Evolutionary conservation across 2,888 invertebrate species (phyloP), one percentile per base, ranked within the genome.

Genomic region (Spisula solida): DNA sequence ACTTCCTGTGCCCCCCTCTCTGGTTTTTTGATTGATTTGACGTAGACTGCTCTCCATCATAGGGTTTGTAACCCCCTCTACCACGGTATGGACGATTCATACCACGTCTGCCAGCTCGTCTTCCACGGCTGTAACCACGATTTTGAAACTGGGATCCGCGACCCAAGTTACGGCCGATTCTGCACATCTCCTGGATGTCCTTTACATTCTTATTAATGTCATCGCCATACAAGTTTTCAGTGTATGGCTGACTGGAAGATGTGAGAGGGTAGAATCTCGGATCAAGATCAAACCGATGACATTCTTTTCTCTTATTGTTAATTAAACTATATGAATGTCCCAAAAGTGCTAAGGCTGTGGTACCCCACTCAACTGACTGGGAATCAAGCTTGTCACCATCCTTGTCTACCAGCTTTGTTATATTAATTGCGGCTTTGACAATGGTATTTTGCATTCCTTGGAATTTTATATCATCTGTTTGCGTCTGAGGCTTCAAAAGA

Each of bases 331-430:
- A 55, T 0, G n/a, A 18, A 48, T 84, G 84, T n/a, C 84, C 84
- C 25, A 84, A 51, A 8, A 84, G 29, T 14, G 84, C 84, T 31
- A 70, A 18, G 41, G 84, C 47, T n/a, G 47, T 84, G 5, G 84
- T 47, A 48, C 34, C 29, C 75, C 75, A 84, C 25, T 84, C 84
- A 70, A 84, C 70, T 41, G 34, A 34, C 34, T 84, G 47, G n/a
- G 55, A 20, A 55, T 88, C 55, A 51, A 80, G 80, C 12, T 51
- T 47, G 6, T 16, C 56, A 14, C 86, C 83, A 4, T 79, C 34
- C n/a, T 83, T 86, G 80, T 90, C 88, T 2, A 88, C 25, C 0
- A 88, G 55, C 51, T 90, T 90, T 0, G 75, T 78, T 25, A 88
- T 48, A 29, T 85, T 79, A 25, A 82, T 82, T n/a, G 83, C 70